A percentile compares a stretch with the other conserved stretches of the same genome.
phyloP scores from a whole-genome alignment of 1,140 invertebrate genomes.

The Zaprionus africanus region DNA sequence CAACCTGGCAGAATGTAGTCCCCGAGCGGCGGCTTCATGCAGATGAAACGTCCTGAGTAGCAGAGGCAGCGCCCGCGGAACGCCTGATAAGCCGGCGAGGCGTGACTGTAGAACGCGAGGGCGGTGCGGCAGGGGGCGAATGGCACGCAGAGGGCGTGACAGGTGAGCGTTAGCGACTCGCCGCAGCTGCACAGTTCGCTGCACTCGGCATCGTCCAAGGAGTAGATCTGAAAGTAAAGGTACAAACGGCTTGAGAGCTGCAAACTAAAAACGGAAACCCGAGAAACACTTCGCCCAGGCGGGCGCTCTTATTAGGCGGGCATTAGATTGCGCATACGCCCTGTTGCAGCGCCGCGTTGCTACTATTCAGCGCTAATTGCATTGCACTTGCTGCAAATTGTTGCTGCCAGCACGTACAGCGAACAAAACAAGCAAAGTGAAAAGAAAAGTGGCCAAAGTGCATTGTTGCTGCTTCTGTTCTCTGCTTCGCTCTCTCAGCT shows the following conservation, averaged over 20 bases:
- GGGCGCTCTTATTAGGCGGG: constrained; percentile 21
- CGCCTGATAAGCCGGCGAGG: constrained; percentile 94
- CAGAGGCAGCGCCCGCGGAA: constrained; percentile 94
- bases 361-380: constrained; percentile 52
- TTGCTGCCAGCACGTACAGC: constrained; percentile 38
- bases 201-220: constrained; percentile 93
- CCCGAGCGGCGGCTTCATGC: constrained; percentile 94
- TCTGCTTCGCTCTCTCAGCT: constrained; percentile 3
- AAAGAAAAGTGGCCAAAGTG: constrained; percentile 50
- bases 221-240: constrained; percentile 88
- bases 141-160: constrained; percentile 94
- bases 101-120: constrained; percentile 94
- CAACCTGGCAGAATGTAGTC: constrained; percentile 85
- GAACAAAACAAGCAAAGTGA: constrained; percentile 25
- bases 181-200: constrained; percentile 93
- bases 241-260: constrained; percentile 15
- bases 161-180: constrained; percentile 90
- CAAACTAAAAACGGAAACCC: constrained; percentile 16
- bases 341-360: constrained; percentile 21
- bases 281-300: background rate
- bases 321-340: constrained; percentile 69
- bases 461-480: constrained; percentile 34
- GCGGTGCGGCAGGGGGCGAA: constrained; percentile 93
- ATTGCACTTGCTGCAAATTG: constrained; percentile 46
- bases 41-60: constrained; percentile 95